phyloP scores from a whole-genome alignment of 2,797 vertebrate genomes.

The Petrocephalus schoutedeni region DNA sequence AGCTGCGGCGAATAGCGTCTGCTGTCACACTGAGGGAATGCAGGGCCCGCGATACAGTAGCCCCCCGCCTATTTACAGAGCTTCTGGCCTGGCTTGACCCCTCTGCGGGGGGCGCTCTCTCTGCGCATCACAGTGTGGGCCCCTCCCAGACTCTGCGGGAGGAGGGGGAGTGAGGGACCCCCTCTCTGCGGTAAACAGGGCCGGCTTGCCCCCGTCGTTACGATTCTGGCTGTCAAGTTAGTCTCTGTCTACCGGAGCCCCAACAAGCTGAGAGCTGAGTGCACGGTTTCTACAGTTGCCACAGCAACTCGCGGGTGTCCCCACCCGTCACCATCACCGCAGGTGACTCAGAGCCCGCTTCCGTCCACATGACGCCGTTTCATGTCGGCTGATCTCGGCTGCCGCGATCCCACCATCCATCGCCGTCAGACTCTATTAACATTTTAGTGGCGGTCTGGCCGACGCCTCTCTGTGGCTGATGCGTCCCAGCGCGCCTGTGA shows the following conservation, averaged over 20 bases:
- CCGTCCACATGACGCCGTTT: constrained; percentile 40
- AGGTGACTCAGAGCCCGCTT: constrained; percentile 28
- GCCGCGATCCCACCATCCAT: not conserved
- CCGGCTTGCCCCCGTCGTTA: not conserved
- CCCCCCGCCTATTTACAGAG: not conserved
- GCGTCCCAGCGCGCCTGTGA: constrained; percentile 14
- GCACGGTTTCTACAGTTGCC: not conserved
- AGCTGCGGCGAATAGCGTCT: not conserved
- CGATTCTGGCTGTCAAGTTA: not conserved
- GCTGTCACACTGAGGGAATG: not conserved
- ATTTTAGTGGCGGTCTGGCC: constrained; percentile 42
- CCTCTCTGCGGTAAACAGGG: not conserved
- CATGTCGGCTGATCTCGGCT: constrained; percentile 22
- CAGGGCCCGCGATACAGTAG: not conserved
- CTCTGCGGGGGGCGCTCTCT: not conserved
- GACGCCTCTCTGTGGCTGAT: constrained; percentile 27
- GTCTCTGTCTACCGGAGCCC: not conserved
- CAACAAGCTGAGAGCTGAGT: not conserved
- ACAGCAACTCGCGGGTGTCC: not conserved
- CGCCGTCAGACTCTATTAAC: constrained; percentile 37
- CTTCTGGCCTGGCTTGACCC: not conserved
- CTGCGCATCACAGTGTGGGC: not conserved
- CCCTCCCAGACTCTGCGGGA: not conserved
- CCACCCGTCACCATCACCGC: not conserved
- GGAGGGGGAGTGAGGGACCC: not conserved